These are phyloP conservation scores for Vidua macroura DNA, from an alignment of 2,113 vertebrate genomes.

Conservation along the genomic window DNA sequence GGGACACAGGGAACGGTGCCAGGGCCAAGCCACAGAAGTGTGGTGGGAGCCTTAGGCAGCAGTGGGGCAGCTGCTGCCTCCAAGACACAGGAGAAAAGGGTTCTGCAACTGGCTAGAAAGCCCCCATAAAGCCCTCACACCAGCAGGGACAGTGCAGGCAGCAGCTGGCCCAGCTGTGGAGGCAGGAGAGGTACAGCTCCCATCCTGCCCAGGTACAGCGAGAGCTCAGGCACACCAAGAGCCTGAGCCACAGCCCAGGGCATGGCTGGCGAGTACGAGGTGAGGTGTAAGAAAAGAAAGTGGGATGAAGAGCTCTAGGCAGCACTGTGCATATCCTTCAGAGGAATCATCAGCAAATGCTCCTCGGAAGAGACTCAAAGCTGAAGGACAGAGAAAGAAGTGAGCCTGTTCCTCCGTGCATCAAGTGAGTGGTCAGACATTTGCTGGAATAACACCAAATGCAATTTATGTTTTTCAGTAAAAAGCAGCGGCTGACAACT, in stretches of 20 bases:
- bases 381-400: background rate
- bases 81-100: background rate
- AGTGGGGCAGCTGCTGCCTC: background rate
- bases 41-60: background rate
- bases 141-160: background rate
- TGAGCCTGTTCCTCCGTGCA: accelerated
- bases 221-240: too few relatives aligned
- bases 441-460: conserved; percentile 38
- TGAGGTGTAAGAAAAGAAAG: background rate
- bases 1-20: background rate
- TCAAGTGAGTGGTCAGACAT: background rate
- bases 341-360: background rate
- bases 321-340: accelerated
- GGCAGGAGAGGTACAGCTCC: background rate
- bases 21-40: background rate
- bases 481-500: conserved; percentile 40
- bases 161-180: accelerated
- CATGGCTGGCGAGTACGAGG: accelerated
- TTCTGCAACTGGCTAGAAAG: background rate
- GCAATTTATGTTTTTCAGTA: conserved; percentile 45
- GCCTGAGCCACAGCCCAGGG: background rate
- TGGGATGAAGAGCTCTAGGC: background rate
- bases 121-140: accelerated
- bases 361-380: background rate
- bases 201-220: accelerated